A percentile compares a stretch with the other conserved stretches of the same genome.
Evolutionary conservation across 2,888 invertebrate genomes (phyloP).

Genomic region (Acleris sparsana): DNA sequence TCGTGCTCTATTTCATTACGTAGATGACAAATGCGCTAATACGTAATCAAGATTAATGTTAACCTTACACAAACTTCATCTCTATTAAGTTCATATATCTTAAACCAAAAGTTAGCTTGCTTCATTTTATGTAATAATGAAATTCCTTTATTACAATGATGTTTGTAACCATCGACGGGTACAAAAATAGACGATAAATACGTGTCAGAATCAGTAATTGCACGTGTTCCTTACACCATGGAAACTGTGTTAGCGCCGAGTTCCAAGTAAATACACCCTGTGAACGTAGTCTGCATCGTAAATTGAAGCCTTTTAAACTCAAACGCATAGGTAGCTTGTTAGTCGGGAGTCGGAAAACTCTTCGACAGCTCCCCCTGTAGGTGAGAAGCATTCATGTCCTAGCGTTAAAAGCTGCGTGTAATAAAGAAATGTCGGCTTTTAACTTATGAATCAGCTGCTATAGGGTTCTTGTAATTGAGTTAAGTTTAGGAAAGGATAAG

Average conservation of each 20-base stretch:
- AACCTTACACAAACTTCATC: no score
- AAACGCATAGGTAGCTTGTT: slow-evolving; percentile 37
- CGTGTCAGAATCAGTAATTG: slow-evolving; percentile 54
- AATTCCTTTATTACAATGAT: no score
- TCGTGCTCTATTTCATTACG: no score
- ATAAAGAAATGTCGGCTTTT: background rate
- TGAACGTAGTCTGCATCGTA: slow-evolving; percentile 46
- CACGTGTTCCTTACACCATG: slow-evolving; percentile 52
- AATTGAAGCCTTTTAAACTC: slow-evolving; percentile 44
- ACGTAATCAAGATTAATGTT: no score
- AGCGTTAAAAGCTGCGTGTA: slow-evolving; percentile 5
- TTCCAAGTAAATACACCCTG: slow-evolving; percentile 46
- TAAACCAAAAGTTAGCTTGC: no score
- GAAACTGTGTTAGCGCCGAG: slow-evolving; percentile 59
- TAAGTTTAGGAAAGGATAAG: no score
- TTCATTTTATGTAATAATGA: no score
- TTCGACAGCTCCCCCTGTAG: slow-evolving; percentile 31
- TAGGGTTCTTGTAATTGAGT: background rate
- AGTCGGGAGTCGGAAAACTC: slow-evolving; percentile 31
- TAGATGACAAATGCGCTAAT: no score
- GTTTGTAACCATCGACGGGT: no score
- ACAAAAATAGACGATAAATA: background rate
- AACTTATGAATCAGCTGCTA: background rate
- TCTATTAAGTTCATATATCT: no score
- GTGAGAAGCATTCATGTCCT: slow-evolving; percentile 24